Evolutionary conservation across 2,797 vertebrate genomes (phyloP).

Genomic region (Apodemus agrarius): DNA sequence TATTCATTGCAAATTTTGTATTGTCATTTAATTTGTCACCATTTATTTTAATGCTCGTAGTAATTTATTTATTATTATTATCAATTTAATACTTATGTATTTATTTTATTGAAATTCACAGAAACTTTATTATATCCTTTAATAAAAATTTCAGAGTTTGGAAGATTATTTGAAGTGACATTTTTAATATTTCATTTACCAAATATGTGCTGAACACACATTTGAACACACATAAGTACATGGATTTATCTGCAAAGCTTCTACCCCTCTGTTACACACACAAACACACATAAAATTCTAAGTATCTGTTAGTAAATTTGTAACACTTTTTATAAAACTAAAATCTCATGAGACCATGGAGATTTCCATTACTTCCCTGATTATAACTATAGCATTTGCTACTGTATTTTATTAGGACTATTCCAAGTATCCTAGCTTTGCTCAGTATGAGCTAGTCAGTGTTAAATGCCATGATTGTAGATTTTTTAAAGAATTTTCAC

Average conservation of each 20-base stretch:
- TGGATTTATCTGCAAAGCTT: background rate
- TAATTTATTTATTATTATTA: background rate
- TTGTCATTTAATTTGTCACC: background rate
- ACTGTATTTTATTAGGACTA: too few species aligned
- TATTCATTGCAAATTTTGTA: background rate
- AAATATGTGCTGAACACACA: background rate
- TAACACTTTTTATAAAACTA: background rate
- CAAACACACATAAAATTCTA: background rate
- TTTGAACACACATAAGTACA: background rate
- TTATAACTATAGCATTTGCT: background rate
- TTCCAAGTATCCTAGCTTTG: background rate
- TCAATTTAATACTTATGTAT: background rate
- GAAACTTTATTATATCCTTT: background rate
- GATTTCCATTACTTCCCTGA: background rate
- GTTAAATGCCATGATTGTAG: background rate
- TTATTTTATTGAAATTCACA: background rate
- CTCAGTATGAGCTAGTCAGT: background rate
- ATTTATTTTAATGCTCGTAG: background rate
- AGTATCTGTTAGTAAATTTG: background rate
- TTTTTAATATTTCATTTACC: background rate
- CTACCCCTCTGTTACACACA: background rate
- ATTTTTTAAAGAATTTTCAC: conserved; percentile 8
- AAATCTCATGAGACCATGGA: background rate
- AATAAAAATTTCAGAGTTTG: background rate
- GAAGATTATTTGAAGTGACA: background rate